Percentiles rank a stretch among this genome's conserved stretches.
Conservation (phyloP, 2,797 vertebrate genomes). For the Hoplostethus atlanticus region DNA sequence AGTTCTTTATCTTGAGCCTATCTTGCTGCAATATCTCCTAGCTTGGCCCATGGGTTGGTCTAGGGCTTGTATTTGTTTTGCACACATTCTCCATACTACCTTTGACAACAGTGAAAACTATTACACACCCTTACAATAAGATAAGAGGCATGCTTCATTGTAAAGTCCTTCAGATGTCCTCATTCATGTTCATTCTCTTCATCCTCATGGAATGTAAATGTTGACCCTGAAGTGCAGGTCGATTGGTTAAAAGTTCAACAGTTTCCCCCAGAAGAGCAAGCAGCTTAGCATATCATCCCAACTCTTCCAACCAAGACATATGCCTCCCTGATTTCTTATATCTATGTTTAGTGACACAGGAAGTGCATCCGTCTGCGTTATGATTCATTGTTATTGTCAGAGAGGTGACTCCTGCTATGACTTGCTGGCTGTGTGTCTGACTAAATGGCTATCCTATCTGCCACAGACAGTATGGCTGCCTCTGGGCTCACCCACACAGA, state of each 20-base stretch:
- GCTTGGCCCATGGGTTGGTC: slow-evolving; percentile 53
- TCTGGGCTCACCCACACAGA: slow-evolving; percentile 7
- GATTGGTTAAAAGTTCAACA: slow-evolving; percentile 67
- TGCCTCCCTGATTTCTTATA: background rate
- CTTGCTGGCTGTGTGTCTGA: slow-evolving; percentile 53
- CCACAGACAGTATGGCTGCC: slow-evolving; percentile 29
- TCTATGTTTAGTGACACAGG: slow-evolving; percentile 52
- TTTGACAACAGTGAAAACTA: slow-evolving; percentile 49
- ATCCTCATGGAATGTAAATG: slow-evolving; percentile 73
- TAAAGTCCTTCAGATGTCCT: background rate
- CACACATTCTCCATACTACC: slow-evolving; percentile 47
- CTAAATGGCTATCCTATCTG: slow-evolving; percentile 51
- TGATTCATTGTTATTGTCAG: slow-evolving; percentile 72
- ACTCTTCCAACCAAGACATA: background rate
- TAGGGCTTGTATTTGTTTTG: slow-evolving; percentile 57
- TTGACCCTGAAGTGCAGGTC: slow-evolving; percentile 71
- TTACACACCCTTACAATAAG: slow-evolving; percentile 3
- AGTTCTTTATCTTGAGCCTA: slow-evolving; percentile 53
- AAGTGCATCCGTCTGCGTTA: slow-evolving; percentile 59
- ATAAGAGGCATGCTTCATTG: slow-evolving; percentile 35
- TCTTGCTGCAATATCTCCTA: slow-evolving; percentile 45
- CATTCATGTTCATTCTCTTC: slow-evolving; percentile 72
- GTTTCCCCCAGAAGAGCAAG: slow-evolving; percentile 37
- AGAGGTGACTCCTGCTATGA: slow-evolving; percentile 59
- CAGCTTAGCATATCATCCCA: too few relatives aligned